Conservation (phyloP, 2,888 invertebrate species). For the Rhagonycha fulva region DNA sequence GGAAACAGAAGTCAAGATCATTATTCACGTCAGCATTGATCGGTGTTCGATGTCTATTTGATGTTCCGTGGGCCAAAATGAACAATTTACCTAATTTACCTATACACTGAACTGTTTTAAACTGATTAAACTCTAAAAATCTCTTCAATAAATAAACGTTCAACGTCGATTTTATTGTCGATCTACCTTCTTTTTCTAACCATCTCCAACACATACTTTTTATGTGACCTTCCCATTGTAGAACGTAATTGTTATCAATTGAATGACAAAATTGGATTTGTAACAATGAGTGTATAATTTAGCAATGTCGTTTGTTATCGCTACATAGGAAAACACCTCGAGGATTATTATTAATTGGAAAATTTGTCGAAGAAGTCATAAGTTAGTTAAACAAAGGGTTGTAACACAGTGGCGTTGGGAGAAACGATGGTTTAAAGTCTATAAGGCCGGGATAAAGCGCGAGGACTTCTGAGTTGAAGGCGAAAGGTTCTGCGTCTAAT, state of each 20-base stretch:
- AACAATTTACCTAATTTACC: slow-evolving; percentile 19
- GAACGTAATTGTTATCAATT: background rate
- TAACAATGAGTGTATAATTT: background rate
- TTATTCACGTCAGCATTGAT: slow-evolving; percentile 22
- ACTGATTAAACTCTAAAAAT: slow-evolving; percentile 10
- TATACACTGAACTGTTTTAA: slow-evolving; percentile 13
- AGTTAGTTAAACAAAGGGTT: slow-evolving; percentile 18
- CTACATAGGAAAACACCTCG: background rate
- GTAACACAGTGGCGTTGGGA: slow-evolving; percentile 13
- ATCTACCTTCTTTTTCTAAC: background rate
- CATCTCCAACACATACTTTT: background rate
- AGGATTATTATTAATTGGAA: slow-evolving; percentile 10
- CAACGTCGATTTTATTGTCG: background rate
- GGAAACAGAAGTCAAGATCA: slow-evolving; percentile 20
- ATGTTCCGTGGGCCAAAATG: slow-evolving; percentile 12
- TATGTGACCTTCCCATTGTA: background rate
- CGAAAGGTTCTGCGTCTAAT: slow-evolving; percentile 55
- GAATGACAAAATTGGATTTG: background rate
- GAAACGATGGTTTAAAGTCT: slow-evolving; percentile 19
- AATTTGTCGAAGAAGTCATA: slow-evolving; percentile 23
- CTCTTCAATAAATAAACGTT: slow-evolving; percentile 13
- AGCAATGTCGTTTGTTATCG: background rate
- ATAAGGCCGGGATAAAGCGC: slow-evolving; percentile 27
- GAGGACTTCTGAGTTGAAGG: slow-evolving; percentile 49
- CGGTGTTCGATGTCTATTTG: slow-evolving; percentile 11